Percentiles rank a stretch among this genome's conserved stretches.
phyloP scores from a whole-genome alignment of 2,797 vertebrate genomes.

The Crocidura indochinensis region DNA sequence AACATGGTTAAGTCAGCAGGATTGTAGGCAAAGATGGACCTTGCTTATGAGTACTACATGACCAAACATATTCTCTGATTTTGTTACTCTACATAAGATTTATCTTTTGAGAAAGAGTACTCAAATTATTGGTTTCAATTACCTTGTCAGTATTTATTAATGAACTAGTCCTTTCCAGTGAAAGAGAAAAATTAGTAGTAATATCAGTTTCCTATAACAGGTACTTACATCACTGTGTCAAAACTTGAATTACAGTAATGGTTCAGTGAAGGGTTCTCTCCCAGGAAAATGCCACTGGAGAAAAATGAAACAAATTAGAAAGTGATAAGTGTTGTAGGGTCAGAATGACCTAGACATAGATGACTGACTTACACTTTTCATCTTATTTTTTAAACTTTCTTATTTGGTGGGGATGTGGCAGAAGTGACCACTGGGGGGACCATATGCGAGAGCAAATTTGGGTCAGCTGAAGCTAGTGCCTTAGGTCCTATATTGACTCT shows the following conservation, averaged over 20 bases:
- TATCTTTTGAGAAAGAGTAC: conserved; percentile 35
- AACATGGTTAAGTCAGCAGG: neutral
- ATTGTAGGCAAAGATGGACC: conserved; percentile 15
- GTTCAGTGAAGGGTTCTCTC: neutral
- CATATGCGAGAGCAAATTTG: too few relatives aligned
- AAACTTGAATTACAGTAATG: neutral
- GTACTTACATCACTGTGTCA: neutral
- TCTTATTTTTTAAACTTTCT: neutral
- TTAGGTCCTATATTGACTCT: too few relatives aligned
- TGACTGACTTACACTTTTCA: neutral
- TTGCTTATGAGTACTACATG: conserved; percentile 19
- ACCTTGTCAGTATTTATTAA: neutral
- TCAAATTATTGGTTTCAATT: neutral
- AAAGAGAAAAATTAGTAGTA: neutral
- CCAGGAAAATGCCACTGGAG: neutral
- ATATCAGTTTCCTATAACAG: neutral
- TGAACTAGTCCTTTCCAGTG: conserved; percentile 30
- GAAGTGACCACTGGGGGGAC: too few relatives aligned
- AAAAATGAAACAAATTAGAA: neutral
- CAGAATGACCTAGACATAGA: neutral
- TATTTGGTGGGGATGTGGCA: too few relatives aligned
- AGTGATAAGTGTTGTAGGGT: neutral
- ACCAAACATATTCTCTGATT: neutral
- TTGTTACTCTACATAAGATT: neutral
- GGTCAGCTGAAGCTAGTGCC: too few relatives aligned